Evolutionary conservation across 64 coral and sea anemone species (phyloP).

Genomic region (Actinia equina): DNA sequence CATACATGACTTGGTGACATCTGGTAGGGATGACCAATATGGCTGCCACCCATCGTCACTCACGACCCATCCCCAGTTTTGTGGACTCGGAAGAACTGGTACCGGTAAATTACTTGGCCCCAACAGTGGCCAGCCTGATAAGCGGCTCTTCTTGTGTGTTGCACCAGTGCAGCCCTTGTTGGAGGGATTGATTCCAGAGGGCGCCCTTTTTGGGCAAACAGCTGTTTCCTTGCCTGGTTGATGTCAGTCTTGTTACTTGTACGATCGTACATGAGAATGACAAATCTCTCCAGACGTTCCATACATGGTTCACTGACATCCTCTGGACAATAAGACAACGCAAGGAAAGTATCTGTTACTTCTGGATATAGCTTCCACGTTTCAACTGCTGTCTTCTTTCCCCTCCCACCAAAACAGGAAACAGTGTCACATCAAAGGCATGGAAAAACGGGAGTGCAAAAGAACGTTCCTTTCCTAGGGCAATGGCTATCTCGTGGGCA

Average conservation of each 20-base stretch:
- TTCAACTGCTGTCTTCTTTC: conserved; percentile 52
- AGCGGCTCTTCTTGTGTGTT: neutral
- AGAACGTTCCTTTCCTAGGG: conserved; percentile 15
- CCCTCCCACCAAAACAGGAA: conserved; percentile 13
- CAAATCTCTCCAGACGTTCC: too few species aligned
- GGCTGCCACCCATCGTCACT: conserved; percentile 50
- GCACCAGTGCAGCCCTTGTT: neutral
- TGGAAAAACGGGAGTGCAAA: conserved; percentile 47
- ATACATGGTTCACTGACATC: too few species aligned
- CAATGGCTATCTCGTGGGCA: conserved; percentile 35
- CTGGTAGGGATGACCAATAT: conserved; percentile 49
- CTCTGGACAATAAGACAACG: too few species aligned
- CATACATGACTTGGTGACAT: conserved; percentile 44
- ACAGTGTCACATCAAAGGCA: conserved; percentile 48
- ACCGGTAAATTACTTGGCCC: conserved; percentile 43
- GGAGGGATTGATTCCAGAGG: conserved; percentile 10
- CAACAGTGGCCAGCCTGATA: conserved; percentile 34
- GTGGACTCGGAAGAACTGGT: conserved; percentile 56
- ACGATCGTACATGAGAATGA: too few species aligned
- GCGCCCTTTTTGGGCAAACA: neutral
- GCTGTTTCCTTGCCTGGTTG: too few species aligned
- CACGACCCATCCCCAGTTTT: conserved; percentile 47
- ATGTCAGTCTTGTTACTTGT: too few species aligned
- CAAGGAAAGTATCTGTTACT: too few species aligned
- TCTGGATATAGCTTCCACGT: too few species aligned